Conservation (phyloP, 1,140 invertebrate species). For the Drosophila rufa region DNA sequence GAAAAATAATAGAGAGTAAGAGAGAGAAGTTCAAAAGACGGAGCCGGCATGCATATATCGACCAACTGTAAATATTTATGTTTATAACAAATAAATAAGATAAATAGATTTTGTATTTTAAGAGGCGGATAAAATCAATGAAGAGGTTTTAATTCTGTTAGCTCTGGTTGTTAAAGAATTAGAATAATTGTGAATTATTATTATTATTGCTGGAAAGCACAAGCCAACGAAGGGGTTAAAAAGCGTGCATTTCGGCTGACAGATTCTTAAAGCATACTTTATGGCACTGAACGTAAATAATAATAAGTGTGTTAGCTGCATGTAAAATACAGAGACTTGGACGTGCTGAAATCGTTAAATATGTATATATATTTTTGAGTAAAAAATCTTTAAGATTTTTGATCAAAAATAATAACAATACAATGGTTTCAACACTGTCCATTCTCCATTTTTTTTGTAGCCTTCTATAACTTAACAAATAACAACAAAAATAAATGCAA, state of each 20-base stretch:
- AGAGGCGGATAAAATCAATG: conserved; percentile 32
- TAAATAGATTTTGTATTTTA: conserved; percentile 38
- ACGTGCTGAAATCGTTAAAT: neutral
- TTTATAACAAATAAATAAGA: conserved; percentile 66
- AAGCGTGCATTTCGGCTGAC: conserved; percentile 75
- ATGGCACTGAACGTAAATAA: conserved; percentile 61
- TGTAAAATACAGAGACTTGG: conserved; percentile 3
- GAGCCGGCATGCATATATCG: conserved; percentile 86
- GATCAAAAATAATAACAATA: neutral
- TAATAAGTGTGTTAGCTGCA: conserved; percentile 10
- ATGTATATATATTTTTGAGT: neutral
- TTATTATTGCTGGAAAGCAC: conserved; percentile 23
- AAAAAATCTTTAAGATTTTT: neutral
- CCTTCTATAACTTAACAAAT: conserved; percentile 24
- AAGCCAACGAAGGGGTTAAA: conserved; percentile 81
- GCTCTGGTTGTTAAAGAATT: conserved; percentile 31
- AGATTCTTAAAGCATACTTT: conserved; percentile 83
- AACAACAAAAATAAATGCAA: conserved; percentile 44
- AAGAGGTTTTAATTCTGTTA: conserved; percentile 52
- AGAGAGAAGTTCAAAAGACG: conserved; percentile 85
- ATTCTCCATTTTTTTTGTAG: neutral
- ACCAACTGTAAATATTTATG: conserved; percentile 85
- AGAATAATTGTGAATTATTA: conserved; percentile 26
- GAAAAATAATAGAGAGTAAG: conserved; percentile 62
- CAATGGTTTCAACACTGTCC: neutral